Evolutionary conservation across 2,113 vertebrate species (phyloP), one percentile per base, ranked within the genome.

Genomic region (Phyllostomus discolor): DNA sequence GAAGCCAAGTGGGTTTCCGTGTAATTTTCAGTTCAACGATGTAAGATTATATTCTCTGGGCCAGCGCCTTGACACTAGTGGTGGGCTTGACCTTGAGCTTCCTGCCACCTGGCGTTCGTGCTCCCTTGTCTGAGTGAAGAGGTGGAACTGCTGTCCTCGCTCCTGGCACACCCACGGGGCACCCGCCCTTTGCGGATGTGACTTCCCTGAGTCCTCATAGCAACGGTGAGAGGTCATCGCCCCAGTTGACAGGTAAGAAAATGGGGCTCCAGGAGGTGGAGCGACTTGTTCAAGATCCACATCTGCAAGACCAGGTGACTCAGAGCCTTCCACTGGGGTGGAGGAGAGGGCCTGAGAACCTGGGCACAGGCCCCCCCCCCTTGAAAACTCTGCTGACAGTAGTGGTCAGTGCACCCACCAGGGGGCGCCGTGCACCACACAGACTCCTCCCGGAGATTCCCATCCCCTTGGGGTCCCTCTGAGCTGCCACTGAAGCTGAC

Each of bases 1-100:
- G 28, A 54, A 66, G n/a, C 35, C 91, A 48, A 31, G 5, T 10
- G 10, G 16, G 26, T 17, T 59, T 81, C 72, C 54, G 26, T 33
- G 26, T 22, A 2, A 26, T 33, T 31, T 35, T 64, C 54, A 35
- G 50, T 28, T n/a, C 38, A 69, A 9, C 19, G 15, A 57, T 2
- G 31, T 43, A 20, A 26, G 64, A 28, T 9, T 4, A 24, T 14
- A 10, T 20, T 78, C 43, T 35, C 54, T 1, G 35, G 33, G 38
- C 31, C 73, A 41, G 73, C 0, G 1, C 43, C 22, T 1, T 0
- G 10, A 31, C 20, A 5, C 41, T 17, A 24, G 43, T 2, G 0
- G 33, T 3, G 14, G 35, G 24, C 31, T 38, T 81, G 89, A 46
- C 57, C 43, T 43, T 41, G 41, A 69, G 10, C 70, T 81, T 66